Conservation (phyloP, 2,888 invertebrate species). For the Laspeyria flexula region DNA sequence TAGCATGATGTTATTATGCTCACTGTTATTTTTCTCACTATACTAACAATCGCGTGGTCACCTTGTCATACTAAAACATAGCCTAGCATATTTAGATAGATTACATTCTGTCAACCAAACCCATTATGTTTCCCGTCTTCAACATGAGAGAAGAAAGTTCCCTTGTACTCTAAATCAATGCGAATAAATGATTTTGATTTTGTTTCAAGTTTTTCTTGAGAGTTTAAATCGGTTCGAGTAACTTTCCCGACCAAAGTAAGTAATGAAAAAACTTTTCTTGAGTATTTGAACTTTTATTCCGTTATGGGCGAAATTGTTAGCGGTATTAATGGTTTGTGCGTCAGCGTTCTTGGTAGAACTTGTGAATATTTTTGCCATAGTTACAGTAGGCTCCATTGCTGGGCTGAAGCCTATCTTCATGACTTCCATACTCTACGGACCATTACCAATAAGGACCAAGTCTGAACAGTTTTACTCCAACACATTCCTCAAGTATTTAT, state of each 20-base stretch:
- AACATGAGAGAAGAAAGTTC: not conserved
- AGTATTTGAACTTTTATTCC: slow-evolving; percentile 8
- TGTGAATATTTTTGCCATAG: not conserved
- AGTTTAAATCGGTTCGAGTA: slow-evolving; percentile 14
- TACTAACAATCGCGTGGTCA: too few relatives aligned
- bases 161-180: not conserved
- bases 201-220: slow-evolving; percentile 16
- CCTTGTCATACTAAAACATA: too few relatives aligned
- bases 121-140: not conserved
- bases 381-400: too few relatives aligned
- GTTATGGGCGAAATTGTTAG: not conserved
- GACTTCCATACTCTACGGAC: too few relatives aligned
- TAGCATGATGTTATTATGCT: too few relatives aligned
- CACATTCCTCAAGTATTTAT: too few relatives aligned
- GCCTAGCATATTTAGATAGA: too few relatives aligned
- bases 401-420: too few relatives aligned
- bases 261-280: slow-evolving; percentile 15
- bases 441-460: too few relatives aligned
- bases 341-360: not conserved
- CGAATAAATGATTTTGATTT: slow-evolving; percentile 10
- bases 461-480: too few relatives aligned
- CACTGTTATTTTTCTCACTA: too few relatives aligned
- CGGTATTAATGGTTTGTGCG: not conserved
- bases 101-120: not conserved
- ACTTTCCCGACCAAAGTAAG: slow-evolving; percentile 8